phyloP scores from a whole-genome alignment of 2,113 vertebrate species.

The Cyphomyrus plagiostoma region DNA sequence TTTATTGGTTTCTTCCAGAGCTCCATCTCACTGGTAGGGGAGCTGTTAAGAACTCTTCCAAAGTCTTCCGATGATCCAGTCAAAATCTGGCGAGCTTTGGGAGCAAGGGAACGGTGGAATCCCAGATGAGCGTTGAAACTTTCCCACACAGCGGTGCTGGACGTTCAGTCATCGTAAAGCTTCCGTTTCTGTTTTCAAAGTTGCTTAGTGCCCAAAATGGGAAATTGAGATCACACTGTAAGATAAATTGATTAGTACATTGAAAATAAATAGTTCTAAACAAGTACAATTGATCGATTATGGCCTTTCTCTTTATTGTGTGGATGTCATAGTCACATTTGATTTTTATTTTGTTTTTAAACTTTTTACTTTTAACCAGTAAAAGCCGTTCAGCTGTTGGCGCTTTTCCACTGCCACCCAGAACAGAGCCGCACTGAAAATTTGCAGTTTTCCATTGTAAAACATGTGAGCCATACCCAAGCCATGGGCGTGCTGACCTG shows the following conservation, averaged over 20 bases:
- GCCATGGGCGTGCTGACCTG: too few species aligned
- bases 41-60: conserved; percentile 47
- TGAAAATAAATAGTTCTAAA: neutral
- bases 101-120: conserved; percentile 30
- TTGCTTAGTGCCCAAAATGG: neutral
- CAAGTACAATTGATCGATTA: neutral
- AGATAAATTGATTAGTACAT: neutral
- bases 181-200: neutral
- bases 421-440: neutral
- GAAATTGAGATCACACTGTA: neutral
- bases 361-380: neutral
- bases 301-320: neutral
- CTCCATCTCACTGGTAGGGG: conserved; percentile 36
- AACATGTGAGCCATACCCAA: neutral
- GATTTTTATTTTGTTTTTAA: neutral
- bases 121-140: neutral
- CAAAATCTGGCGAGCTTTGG: conserved; percentile 58
- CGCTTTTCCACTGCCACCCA: neutral
- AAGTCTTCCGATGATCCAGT: conserved; percentile 50
- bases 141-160: neutral
- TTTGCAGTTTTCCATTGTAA: neutral
- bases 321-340: neutral
- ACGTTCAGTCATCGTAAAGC: neutral
- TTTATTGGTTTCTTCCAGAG: conserved; percentile 41
- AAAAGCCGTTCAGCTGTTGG: neutral